These are phyloP conservation scores for Megalops cyprinoides DNA, from an alignment of 2,797 vertebrate species.

Conservation along the genomic window DNA sequence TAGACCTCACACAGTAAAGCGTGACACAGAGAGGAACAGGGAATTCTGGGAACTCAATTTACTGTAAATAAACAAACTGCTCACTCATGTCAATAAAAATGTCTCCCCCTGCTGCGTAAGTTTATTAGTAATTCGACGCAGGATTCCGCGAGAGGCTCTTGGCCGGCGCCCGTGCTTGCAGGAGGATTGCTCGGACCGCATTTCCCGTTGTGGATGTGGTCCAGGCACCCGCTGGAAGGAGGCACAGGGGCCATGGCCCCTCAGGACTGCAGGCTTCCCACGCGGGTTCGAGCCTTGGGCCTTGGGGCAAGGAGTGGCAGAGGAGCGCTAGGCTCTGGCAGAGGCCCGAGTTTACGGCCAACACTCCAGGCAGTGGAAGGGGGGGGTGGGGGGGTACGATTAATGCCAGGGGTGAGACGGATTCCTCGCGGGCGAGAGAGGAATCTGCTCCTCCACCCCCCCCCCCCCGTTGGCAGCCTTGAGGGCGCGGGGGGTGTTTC, in stretches of 20 bases:
- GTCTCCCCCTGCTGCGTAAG: constrained; percentile 18
- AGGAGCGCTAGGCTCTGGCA: neutral
- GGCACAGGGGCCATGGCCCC: neutral
- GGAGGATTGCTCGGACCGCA: no score
- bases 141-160: constrained; percentile 10
- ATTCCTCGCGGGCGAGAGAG: neutral
- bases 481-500: constrained; percentile 10
- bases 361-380: no score
- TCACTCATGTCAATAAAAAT: constrained; percentile 47
- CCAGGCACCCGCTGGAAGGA: constrained; percentile 14
- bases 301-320: constrained; percentile 25
- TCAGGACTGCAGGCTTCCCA: neutral
- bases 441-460: neutral
- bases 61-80: neutral
- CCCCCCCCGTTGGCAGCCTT: constrained; percentile 16
- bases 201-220: neutral
- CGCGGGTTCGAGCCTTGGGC: constrained; percentile 21
- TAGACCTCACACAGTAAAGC: no score
- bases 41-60: no score
- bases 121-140: constrained; percentile 47
- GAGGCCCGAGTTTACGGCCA: neutral
- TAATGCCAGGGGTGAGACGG: constrained; percentile 27
- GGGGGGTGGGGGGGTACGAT: neutral
- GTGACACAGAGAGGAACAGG: no score
- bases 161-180: constrained; percentile 32